Percentiles rank a stretch among this genome's conserved stretches.
These are phyloP conservation scores for Varanus salvator DNA, from an alignment of 2,113 vertebrate species.

Conservation along the genomic window DNA sequence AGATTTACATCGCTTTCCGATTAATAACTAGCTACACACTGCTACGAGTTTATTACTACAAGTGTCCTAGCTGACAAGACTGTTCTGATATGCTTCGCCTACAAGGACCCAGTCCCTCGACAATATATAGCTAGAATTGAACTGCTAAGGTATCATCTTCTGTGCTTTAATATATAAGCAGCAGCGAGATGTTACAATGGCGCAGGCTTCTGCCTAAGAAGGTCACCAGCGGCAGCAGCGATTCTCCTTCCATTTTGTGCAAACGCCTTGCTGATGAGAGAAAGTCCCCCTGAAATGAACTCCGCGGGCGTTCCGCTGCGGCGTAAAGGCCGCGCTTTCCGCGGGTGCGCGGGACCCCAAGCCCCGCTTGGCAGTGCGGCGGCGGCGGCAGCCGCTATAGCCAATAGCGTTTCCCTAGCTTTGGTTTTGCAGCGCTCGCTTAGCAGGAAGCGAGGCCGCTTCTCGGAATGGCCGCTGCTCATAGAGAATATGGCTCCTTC, in stretches of 20 bases:
- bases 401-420: neutral
- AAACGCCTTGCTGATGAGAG: constrained; percentile 87
- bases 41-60: neutral
- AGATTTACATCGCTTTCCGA: neutral
- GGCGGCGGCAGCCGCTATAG: neutral
- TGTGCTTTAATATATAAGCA: neutral
- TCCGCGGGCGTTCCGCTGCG: constrained; percentile 71
- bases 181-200: constrained; percentile 75
- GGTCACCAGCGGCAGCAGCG: constrained; percentile 87
- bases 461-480: constrained; percentile 90
- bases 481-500: constrained; percentile 93
- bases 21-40: neutral
- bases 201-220: constrained; percentile 83
- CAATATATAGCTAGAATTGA: neutral
- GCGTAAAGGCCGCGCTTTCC: constrained; percentile 25
- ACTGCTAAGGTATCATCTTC: fast-evolving
- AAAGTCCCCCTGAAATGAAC: constrained; percentile 88
- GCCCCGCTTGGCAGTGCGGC: neutral
- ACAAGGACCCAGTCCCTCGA: neutral
- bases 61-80: neutral
- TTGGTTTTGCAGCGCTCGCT: neutral
- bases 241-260: constrained; percentile 92
- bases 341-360: neutral
- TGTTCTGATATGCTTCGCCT: neutral
- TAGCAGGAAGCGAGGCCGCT: constrained; percentile 41